Evolutionary conservation across 1,140 invertebrate species (phyloP), one percentile per base, ranked within the genome.

Genomic region (Physella acuta): DNA sequence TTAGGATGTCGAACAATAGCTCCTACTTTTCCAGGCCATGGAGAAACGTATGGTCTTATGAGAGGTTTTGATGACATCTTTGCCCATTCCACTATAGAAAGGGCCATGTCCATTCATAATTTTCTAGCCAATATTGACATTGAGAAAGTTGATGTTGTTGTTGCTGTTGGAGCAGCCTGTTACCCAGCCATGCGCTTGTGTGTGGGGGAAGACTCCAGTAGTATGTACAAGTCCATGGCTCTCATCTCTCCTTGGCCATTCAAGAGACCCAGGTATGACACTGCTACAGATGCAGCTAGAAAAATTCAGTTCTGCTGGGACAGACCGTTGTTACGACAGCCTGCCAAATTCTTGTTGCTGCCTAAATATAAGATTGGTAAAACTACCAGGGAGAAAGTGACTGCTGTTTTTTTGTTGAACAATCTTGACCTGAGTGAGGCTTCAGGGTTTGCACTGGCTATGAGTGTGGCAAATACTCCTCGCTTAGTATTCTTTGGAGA

Each of bases 1-100:
- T 28, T 69, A n/a, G 72, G 72, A 39, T 76, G 72, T 53, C 49
- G 74, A 39, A 72, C 73, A 2, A 58, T 76, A 44, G 70, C 68
- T 34, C 70, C 72, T 56, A 70, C 71, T 30, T 72, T 76, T 68
- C 74, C 74, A 74, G 70, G 71, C 24, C 67, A 66, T 59, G 70
- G 63, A 3, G 24, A 71, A 28, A 75, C 74, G 26, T 61, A 71
- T 26, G 71, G 74, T 11, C 2, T 75, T 11, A 56, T 60, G 17
- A 1, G 26, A 26, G 58, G 37, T n/a, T 69, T 68, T 64, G 70
- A 71, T 64, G 69, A 75, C 64, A 67, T 66, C 5, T 75, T 75
- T 52, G 20, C 24, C 8, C 74, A 75, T 30, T 60, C 69, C 20
- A 73, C 71, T 30, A 44, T 56, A 36, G 74, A 75, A 37, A 71